Conservation (phyloP, 2,113 vertebrate genomes). For the Daphoenositta chrysoptera region DNA sequence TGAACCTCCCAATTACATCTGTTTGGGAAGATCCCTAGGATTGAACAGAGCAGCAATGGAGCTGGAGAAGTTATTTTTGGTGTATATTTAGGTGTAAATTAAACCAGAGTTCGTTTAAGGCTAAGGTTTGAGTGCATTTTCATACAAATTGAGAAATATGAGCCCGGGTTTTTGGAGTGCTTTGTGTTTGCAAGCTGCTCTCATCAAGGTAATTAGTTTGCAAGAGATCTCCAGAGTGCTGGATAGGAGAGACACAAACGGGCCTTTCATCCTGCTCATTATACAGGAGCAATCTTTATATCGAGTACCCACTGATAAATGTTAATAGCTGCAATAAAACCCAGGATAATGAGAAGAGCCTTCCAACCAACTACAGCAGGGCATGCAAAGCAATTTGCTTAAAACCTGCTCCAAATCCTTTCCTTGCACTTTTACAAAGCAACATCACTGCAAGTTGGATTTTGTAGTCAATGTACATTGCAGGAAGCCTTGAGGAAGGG, state of each 20-base stretch:
- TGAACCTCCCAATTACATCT: neutral
- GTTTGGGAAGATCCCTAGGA: neutral
- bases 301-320: slow-evolving; percentile 20
- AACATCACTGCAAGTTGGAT: neutral
- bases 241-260: slow-evolving; percentile 11
- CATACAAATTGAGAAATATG: neutral
- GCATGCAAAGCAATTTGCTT: neutral
- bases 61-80: neutral
- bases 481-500: neutral
- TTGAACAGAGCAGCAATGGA: neutral
- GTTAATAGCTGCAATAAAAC: slow-evolving; percentile 37
- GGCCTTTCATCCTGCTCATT: slow-evolving; percentile 50
- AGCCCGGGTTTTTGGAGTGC: neutral
- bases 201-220: slow-evolving; percentile 42
- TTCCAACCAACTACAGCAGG: slow-evolving; percentile 11
- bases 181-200: slow-evolving; percentile 33
- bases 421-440: slow-evolving; percentile 9
- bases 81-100: neutral
- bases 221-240: neutral
- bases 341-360: neutral
- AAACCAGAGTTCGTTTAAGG: neutral
- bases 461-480: neutral
- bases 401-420: slow-evolving; percentile 5
- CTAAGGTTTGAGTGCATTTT: neutral
- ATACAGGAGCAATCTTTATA: slow-evolving; percentile 40